A percentile compares a stretch with the other conserved stretches of the same genome.
Conservation (phyloP, 2,113 vertebrate species). For the Pan troglodytes region NHGRI_mPanTro3-v2.1_pri NC_072417.2:49533501-49534000, state of each 20-base stretch:
- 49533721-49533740: no score
- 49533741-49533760: no score
- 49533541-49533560: no score
- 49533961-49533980: not conserved
- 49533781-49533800: conserved; percentile 1
- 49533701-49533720: not conserved
- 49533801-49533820: not conserved
- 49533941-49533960: not conserved
- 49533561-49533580: no score
- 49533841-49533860: not conserved
- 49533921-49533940: not conserved
- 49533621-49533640: not conserved
- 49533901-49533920: not conserved
- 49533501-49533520: no score
- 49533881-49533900: not conserved
- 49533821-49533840: no score
- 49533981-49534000: not conserved
- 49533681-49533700: not conserved
- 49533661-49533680: not conserved
- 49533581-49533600: no score
- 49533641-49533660: not conserved
- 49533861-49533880: not conserved
- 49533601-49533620: not conserved
- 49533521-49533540: no score
- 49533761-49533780: not conserved